Base-by-base conservation (phyloP, 2,797 vertebrate genomes). In the Acanthurus lineatus region DNA sequence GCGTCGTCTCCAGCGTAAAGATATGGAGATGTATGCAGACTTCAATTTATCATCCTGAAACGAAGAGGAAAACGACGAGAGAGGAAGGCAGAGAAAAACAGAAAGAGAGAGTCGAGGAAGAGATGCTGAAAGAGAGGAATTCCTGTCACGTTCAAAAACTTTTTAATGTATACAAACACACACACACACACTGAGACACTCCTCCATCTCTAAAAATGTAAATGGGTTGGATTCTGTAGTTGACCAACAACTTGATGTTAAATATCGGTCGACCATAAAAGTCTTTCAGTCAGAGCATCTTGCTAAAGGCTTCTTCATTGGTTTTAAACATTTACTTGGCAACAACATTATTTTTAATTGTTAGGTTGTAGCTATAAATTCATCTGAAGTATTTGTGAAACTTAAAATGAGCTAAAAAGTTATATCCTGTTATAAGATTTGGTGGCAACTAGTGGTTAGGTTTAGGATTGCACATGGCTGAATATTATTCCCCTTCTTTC, bases 1-100 rank as follows among this genome's bases (percentile, higher is more conserved):
- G 70, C 42, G 66, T 73, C 61, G 20, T 85, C 75, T 83, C 66
- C 44, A 7, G 75, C 22, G 19, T 77, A 71, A 75, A 77, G 72
- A 84, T 77, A 88, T 77, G 83, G 74, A 89, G 80, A 85, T 88
- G 51, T 79, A 78, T 85, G 78, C 88, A 86, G 67, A 82, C 76
- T 72, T 80, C 76, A 76, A 76, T 84, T 84, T 77, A 84, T 87
- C 79, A 74, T 67, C 57, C 66, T 76, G 71, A 82, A 85, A 75
- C 2, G 49, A 62, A 70, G 40, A 63, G 49, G 16, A 45, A 54
- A 47, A 38, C 28, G 20, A 19, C 57, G 58, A 66, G 19, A 47
- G 25, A 25, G 25, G 25, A 19, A 78, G 20, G 5, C 15, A 49
- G 51, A 70, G 6, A 38, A 9, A 67, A 40, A 6, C 6, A 40